Percentiles rank a stretch among this genome's conserved stretches.
Conservation (phyloP, 1,140 invertebrate genomes). For the Hyphantria cunea region DNA sequence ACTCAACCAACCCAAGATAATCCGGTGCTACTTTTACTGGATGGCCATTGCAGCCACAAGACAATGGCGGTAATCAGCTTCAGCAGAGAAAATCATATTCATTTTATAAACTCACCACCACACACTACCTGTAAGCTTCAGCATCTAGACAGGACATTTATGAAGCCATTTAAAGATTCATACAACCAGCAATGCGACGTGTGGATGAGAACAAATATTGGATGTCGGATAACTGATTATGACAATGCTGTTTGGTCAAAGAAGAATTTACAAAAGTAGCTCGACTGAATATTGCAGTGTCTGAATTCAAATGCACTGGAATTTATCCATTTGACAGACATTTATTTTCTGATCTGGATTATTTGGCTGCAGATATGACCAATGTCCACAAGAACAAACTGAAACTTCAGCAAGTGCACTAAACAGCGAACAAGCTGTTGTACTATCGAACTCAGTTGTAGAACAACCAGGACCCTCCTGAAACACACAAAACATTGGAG, state of each 20-base stretch:
- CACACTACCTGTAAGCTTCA: conserved; percentile 61
- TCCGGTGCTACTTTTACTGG: conserved; percentile 34
- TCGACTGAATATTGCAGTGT: conserved; percentile 46
- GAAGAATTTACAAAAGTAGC: conserved; percentile 53
- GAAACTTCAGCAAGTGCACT: neutral
- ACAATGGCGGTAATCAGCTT: conserved; percentile 52
- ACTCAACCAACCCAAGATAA: conserved; percentile 40
- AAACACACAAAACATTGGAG: neutral
- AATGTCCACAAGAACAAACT: conserved; percentile 37
- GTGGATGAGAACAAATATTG: conserved; percentile 57
- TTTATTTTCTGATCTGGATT: conserved; percentile 49
- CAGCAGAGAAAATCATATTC: conserved; percentile 54
- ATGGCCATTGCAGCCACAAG: conserved; percentile 56
- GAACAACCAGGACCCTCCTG: neutral
- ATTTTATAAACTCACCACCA: conserved; percentile 58
- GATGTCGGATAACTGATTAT: conserved; percentile 39
- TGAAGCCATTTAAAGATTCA: conserved; percentile 63
- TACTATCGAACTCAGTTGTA: neutral
- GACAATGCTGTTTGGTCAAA: conserved; percentile 20
- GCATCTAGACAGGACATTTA: conserved; percentile 56
- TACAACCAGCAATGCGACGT: conserved; percentile 46
- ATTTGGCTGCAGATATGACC: conserved; percentile 42
- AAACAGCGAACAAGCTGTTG: neutral
- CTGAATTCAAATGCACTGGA: conserved; percentile 54
- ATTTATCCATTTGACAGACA: conserved; percentile 50